A percentile compares a stretch with the other conserved stretches of the same genome.
Conservation (phyloP, 2,797 vertebrate genomes). For the Acrossocheilus fasciatus region DNA sequence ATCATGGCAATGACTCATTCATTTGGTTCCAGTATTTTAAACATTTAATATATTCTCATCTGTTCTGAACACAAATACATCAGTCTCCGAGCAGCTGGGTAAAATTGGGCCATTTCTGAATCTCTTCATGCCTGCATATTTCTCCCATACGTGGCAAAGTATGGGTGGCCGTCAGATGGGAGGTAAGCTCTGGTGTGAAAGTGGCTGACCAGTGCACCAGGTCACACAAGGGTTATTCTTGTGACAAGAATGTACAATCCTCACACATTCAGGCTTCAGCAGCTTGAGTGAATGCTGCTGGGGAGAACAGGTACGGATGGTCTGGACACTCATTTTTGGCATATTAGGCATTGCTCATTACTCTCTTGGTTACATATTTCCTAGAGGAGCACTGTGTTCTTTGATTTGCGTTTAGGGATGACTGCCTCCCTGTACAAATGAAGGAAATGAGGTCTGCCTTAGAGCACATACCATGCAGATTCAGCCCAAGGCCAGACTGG, state of each 20-base stretch:
- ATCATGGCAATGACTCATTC: not conserved
- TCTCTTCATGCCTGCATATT: not conserved
- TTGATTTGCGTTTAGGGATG: conserved; percentile 62
- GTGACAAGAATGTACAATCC: conserved; percentile 43
- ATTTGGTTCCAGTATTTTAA: not conserved
- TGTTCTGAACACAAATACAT: not conserved
- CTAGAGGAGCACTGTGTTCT: conserved; percentile 54
- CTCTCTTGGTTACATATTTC: conserved; percentile 59
- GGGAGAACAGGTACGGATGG: conserved; percentile 26
- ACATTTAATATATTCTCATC: not conserved
- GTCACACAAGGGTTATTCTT: conserved; percentile 53
- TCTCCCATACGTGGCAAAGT: conserved; percentile 30
- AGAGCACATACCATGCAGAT: conserved; percentile 55
- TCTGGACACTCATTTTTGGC: conserved; percentile 46
- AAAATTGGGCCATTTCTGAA: conserved; percentile 9
- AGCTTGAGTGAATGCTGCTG: conserved; percentile 30
- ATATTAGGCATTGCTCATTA: conserved; percentile 52
- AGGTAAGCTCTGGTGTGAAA: conserved; percentile 49
- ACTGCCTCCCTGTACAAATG: conserved; percentile 53
- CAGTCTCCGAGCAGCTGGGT: not conserved
- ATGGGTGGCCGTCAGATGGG: conserved; percentile 41
- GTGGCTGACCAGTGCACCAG: conserved; percentile 24
- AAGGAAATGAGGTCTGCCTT: conserved; percentile 62
- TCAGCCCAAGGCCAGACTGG: conserved; percentile 13
- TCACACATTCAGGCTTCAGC: conserved; percentile 40